Conservation (phyloP, 2,888 invertebrate genomes). For the Nymphalis urticae region DNA sequence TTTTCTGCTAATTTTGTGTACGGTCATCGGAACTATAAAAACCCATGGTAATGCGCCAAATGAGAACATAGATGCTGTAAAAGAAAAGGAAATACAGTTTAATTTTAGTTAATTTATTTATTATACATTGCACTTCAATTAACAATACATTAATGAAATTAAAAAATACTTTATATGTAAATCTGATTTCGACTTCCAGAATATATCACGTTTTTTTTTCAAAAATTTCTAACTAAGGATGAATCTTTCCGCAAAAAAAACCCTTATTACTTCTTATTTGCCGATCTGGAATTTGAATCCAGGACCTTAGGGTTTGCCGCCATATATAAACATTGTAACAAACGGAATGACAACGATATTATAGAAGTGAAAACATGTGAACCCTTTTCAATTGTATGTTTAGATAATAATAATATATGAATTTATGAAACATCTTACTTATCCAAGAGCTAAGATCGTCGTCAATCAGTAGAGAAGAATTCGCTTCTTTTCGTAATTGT, state of each 20-base stretch:
- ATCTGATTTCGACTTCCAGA: too few relatives aligned
- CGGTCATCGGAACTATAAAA: slow-evolving; percentile 40
- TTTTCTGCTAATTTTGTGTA: slow-evolving; percentile 45
- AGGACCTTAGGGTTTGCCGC: too few relatives aligned
- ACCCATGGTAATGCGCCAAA: slow-evolving; percentile 45
- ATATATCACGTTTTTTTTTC: too few relatives aligned
- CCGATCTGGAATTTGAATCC: too few relatives aligned
- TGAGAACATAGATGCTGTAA: slow-evolving; percentile 44
- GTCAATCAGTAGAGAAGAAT: slow-evolving; percentile 42
- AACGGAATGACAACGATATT: neutral
- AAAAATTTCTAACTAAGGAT: too few relatives aligned
- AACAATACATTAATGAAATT: neutral
- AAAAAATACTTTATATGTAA: neutral
- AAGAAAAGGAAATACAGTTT: neutral
- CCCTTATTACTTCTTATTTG: too few relatives aligned
- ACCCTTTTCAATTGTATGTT: neutral
- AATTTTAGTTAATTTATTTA: neutral
- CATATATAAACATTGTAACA: too few relatives aligned
- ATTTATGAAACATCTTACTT: slow-evolving; percentile 44
- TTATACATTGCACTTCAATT: too few relatives aligned
- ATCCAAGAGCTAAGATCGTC: slow-evolving; percentile 57
- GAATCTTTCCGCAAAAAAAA: too few relatives aligned
- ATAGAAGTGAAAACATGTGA: neutral
- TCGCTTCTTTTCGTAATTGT: slow-evolving; percentile 50
- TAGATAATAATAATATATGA: neutral